Base-by-base conservation (phyloP, 2,113 vertebrate genomes). In the Podarcis raffonei region DNA sequence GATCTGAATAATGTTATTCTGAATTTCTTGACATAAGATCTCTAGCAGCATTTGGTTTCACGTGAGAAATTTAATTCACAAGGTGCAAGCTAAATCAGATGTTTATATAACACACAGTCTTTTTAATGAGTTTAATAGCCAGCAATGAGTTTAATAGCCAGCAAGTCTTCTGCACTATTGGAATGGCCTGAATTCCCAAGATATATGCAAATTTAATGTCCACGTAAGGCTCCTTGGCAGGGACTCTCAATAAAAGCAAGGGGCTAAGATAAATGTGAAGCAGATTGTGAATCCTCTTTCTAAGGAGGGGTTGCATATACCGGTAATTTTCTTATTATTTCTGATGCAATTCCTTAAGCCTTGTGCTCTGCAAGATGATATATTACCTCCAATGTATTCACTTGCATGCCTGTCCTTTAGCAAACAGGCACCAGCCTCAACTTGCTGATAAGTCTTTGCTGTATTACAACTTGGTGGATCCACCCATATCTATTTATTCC, bases 1-100 rank as follows among this genome's bases (percentile, higher is more conserved):
- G 84, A 89, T 88, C 84, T 74, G 88, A 37, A 90, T 92, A 89
- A 89, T 90, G 4, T 16, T 82, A 27, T 90, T 95, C 57, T 84
- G 78, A 93, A 92, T 92, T 93, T 39, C 65, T 27, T 35, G 83
- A 83, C 92, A 65, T 72, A 89, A 0, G 81, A 37, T 90, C 91
- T 93, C 71, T 89, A 76, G 89, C 37, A 82, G 35, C 57, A 89
- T 65, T 13, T 76, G 57, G 39, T 77, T 92, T 62, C 87, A 81
- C 87, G 78, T 42, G 82, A 91, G 66, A 90, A 87, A 91, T 89
- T 90, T 59, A 93, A 32, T 35, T 2, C 3, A 48, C 53, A 79
- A 23, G 16, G 27, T 39, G 39, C 27, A 86, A 39, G 32, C 84
- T 75, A 85, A 87, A 79, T 2, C 75, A 59, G 35, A n/a, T 91